A percentile compares a stretch with the other conserved stretches of the same genome.
These are phyloP conservation scores for Tortricodes alternella DNA, from an alignment of 2,888 invertebrate species.

Conservation along the genomic window DNA sequence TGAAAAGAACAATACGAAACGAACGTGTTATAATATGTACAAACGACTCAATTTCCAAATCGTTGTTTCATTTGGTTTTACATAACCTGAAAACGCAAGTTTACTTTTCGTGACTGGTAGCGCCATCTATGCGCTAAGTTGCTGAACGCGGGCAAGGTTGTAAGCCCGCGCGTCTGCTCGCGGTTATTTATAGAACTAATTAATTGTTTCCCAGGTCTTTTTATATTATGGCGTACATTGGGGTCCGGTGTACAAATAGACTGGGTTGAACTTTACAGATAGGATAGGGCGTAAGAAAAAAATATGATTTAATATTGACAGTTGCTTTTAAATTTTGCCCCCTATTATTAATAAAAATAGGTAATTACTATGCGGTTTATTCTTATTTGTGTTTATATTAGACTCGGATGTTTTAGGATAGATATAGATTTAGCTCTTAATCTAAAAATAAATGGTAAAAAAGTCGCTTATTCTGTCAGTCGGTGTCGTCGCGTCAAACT, in stretches of 20 bases:
- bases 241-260: constrained; percentile 26
- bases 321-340: too few relatives aligned
- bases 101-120: constrained; percentile 47
- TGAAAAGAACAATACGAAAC: constrained; percentile 32
- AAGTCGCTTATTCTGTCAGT: too few relatives aligned
- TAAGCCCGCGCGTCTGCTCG: constrained; percentile 34
- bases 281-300: not conserved
- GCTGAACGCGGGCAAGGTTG: constrained; percentile 49
- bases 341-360: too few relatives aligned
- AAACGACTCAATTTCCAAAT: too few relatives aligned
- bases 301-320: not conserved
- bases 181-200: constrained; percentile 41
- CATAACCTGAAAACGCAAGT: constrained; percentile 40
- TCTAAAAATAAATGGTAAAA: too few relatives aligned
- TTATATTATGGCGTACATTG: constrained; percentile 13
- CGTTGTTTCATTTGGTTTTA: too few relatives aligned
- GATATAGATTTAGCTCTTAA: too few relatives aligned
- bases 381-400: too few relatives aligned
- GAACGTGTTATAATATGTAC: too few relatives aligned
- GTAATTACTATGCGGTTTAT: too few relatives aligned
- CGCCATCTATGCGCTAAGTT: constrained; percentile 73
- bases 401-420: too few relatives aligned
- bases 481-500: too few relatives aligned
- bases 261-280: not conserved
- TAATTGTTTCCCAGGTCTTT: constrained; percentile 35